These are phyloP conservation scores for Carpatolechia fugitivella DNA, from an alignment of 2,888 invertebrate species.

Conservation along the genomic window DNA sequence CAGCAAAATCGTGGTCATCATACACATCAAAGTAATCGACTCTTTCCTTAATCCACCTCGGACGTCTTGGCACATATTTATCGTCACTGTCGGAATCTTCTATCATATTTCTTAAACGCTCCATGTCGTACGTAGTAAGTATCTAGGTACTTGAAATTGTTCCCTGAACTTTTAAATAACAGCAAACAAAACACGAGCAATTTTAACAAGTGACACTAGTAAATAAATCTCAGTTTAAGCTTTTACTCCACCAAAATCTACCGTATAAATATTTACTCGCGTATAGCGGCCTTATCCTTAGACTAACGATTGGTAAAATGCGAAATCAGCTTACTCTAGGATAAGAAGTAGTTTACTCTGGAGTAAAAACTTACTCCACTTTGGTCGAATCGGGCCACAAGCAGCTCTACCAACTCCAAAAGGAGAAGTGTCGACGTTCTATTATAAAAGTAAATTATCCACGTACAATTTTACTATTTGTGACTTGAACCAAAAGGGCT, in stretches of 20 bases:
- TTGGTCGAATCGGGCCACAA: neutral
- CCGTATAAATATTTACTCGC: neutral
- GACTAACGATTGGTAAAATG: neutral
- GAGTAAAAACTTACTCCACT: neutral
- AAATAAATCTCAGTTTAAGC: neutral
- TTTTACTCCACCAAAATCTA: neutral
- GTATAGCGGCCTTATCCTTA: neutral
- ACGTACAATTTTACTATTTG: no score
- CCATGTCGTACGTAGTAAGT: neutral
- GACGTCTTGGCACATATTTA: neutral
- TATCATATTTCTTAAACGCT: neutral
- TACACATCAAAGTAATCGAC: slow-evolving; percentile 7
- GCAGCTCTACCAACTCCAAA: no score
- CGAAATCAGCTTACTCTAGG: neutral
- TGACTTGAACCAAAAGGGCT: no score
- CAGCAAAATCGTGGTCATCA: slow-evolving; percentile 3
- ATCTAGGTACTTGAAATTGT: no score
- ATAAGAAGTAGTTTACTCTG: neutral
- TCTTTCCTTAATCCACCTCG: neutral
- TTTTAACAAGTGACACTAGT: neutral
- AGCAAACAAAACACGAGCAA: neutral
- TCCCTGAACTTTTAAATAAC: no score
- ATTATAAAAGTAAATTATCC: no score
- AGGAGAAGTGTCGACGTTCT: no score
- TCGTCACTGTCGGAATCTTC: neutral